Conservation (phyloP, 2,888 invertebrate genomes). For the Atherix ibis region DNA sequence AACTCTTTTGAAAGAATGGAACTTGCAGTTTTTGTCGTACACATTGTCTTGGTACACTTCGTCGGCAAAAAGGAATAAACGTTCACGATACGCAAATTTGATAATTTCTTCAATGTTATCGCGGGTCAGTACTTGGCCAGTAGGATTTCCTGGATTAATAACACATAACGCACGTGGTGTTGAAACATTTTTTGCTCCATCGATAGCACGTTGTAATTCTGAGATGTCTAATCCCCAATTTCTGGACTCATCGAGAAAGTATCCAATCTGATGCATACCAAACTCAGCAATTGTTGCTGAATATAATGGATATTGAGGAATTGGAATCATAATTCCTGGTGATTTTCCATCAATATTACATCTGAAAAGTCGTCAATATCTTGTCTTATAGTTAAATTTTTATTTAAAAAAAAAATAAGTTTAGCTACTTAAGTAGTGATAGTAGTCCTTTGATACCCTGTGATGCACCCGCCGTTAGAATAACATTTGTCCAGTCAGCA, state of each 20-base stretch:
- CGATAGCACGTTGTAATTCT: slow-evolving; percentile 64
- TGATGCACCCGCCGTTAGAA: slow-evolving; percentile 80
- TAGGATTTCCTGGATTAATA: slow-evolving; percentile 98
- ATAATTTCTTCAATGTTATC: slow-evolving; percentile 84
- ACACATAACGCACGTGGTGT: slow-evolving; percentile 76
- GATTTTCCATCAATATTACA: slow-evolving; percentile 16
- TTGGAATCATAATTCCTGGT: slow-evolving; percentile 85
- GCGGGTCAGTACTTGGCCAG: slow-evolving; percentile 79
- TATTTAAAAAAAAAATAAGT: slow-evolving; percentile 39
- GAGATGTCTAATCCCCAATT: slow-evolving; percentile 68
- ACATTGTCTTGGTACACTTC: slow-evolving; percentile 97
- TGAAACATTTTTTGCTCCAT: slow-evolving; percentile 43
- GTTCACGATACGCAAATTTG: slow-evolving; percentile 76
- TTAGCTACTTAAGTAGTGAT: slow-evolving; percentile 35
- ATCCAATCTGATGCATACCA: slow-evolving; percentile 67
- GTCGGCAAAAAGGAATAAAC: slow-evolving; percentile 77
- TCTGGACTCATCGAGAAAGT: slow-evolving; percentile 78
- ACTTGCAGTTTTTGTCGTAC: slow-evolving; percentile 72
- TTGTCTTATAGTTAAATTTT: slow-evolving; percentile 37
- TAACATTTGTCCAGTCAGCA: slow-evolving; percentile 62
- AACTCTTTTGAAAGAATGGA: slow-evolving; percentile 92
- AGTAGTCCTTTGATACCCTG: slow-evolving; percentile 82
- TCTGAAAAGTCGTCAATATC: slow-evolving; percentile 4
- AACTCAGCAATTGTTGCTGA: slow-evolving; percentile 91
- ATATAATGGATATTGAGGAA: slow-evolving; percentile 97